Conservation (phyloP, 2,113 vertebrate genomes). For the Pomatostomus ruficeps region DNA sequence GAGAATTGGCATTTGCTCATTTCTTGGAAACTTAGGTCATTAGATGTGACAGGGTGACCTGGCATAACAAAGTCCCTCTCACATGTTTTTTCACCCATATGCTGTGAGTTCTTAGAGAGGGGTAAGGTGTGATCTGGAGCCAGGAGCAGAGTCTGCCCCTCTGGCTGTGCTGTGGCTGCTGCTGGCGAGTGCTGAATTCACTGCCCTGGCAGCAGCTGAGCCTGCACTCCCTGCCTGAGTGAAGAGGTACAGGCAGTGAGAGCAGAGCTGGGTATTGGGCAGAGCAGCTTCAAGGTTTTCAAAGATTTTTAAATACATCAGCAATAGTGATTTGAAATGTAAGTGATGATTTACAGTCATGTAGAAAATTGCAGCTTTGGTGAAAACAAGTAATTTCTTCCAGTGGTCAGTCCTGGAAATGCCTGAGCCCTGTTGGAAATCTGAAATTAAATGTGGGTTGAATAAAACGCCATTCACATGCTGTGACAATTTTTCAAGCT, state of each 20-base stretch:
- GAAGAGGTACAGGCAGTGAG: background rate
- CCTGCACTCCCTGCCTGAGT: rapidly evolving
- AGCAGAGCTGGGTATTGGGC: background rate
- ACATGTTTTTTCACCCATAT: background rate
- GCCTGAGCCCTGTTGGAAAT: background rate
- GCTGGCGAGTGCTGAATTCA: background rate
- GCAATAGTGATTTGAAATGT: background rate
- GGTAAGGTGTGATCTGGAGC: background rate
- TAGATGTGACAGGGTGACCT: background rate
- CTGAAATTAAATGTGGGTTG: background rate
- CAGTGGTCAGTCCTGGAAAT: background rate
- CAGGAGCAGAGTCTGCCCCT: background rate
- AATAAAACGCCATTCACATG: background rate
- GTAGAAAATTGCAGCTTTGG: background rate
- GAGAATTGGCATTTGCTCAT: background rate
- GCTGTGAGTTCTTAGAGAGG: background rate
- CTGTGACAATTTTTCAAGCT: background rate
- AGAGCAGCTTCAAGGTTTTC: background rate
- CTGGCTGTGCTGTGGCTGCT: background rate
- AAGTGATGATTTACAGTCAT: background rate
- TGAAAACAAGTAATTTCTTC: background rate
- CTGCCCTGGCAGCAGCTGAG: background rate
- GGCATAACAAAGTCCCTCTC: background rate
- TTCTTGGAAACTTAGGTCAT: background rate
- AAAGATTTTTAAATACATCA: background rate